phyloP scores from a whole-genome alignment of 2,113 vertebrate genomes.

The Salvator merianae region DNA sequence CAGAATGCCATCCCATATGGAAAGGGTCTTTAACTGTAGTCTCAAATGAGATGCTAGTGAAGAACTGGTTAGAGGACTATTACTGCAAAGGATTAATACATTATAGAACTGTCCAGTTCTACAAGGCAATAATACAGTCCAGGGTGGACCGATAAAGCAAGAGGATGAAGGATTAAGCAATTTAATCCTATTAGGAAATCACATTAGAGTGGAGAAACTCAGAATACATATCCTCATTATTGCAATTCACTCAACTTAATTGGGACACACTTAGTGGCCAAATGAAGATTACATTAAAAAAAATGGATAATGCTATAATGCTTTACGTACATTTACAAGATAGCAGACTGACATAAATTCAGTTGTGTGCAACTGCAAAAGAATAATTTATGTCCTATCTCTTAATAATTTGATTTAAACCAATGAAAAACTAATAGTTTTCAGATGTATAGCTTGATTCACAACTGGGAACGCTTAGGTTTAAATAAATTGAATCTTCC shows the following conservation, averaged over 20 bases:
- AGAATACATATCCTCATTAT: neutral
- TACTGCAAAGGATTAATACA: neutral
- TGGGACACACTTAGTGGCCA: neutral
- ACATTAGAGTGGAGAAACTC: neutral
- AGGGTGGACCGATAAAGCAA: constrained; percentile 13
- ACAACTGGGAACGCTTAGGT: neutral
- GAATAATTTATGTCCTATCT: constrained; percentile 18
- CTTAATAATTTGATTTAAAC: constrained; percentile 5
- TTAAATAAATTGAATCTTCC: neutral
- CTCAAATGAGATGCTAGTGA: neutral
- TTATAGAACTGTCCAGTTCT: neutral
- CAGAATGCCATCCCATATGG: no score
- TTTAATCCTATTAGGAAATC: neutral
- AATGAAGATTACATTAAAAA: constrained; percentile 7
- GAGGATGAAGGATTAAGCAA: neutral
- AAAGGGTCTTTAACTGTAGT: neutral
- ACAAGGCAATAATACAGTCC: constrained; percentile 16
- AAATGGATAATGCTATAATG: constrained; percentile 13
- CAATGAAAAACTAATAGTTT: constrained; percentile 2
- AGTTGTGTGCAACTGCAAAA: constrained; percentile 1
- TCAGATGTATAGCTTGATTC: neutral
- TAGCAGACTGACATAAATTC: neutral
- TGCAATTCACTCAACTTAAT: neutral
- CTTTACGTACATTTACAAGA: constrained; percentile 5
- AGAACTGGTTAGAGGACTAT: accelerated